Base-by-base conservation (phyloP, 1,140 invertebrate genomes). In the Aradophagus sp. region DNA sequence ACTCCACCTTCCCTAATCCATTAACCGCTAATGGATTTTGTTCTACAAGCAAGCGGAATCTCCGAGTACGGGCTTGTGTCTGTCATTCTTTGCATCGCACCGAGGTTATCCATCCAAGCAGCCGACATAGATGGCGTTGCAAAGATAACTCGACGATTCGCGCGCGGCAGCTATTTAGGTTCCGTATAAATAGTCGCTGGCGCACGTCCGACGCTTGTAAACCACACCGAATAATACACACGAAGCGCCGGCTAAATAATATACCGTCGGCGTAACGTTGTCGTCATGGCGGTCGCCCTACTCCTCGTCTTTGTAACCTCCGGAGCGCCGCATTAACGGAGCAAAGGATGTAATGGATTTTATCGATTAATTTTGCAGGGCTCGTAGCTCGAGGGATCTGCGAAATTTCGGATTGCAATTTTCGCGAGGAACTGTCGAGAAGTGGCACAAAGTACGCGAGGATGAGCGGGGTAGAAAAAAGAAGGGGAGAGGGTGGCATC, bases 181-280 rank as follows among this genome's bases (percentile, higher is more conserved):
- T 66, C 38, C 45, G 59, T 65, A 73, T 75, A 75, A 75, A 72
- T 71, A 74, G 73, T 72, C 36, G 14, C 38, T 66, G 73, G 63
- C 69, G 55, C 66, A 44, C 36, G 59, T 74, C 62, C 62, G 67
- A 66, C 55, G 55, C 68, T 68, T 66, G 55, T 35, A 42, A 66
- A 61, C 61, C 58, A 70, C 61, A 62, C 61, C 66, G 61, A 69
- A 69, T 68, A 69, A 68, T 69, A 61, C 47, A 55, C 39, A 29
- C 52, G 44, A 61, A 73, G 53, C 63, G 48, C 59, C 59, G 23
- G 53, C 58, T 56, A 58, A 55, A 70, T 70, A 70, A n/a, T n/a
- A 53, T 47, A 34, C 58, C 53, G 48, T 34, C 29, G 48, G 47
- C 53, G 62, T 29, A 48, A 23, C n/a, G n/a, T n/a, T 35, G 32